Base-by-base conservation (phyloP, 2,113 vertebrate genomes). In the Cyprinodon brontotheroides region DNA sequence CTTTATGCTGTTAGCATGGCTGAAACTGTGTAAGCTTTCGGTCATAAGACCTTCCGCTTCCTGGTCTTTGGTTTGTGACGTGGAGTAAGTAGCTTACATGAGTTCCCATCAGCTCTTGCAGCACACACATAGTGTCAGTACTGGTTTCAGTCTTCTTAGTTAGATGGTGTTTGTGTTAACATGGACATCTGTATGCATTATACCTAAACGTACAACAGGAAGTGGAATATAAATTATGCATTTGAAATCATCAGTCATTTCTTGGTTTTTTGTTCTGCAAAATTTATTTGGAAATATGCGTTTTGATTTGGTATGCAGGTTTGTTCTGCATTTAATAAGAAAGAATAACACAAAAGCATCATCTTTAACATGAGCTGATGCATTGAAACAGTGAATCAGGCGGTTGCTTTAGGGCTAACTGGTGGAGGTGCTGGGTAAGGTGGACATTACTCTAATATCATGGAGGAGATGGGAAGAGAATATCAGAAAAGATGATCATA, bases 81-180 rank as follows among this genome's bases (percentile, higher is more conserved):
- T 12, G 65, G 71, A 61, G 20, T 93, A 92, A 93, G 92, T 86
- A 81, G 93, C 89, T 93, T 94, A 91, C 68, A 50, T 81, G 89
- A 87, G 88, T 89, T 72, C 87, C 82, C 65, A 67, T 85, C 76
- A 69, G 69, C 74, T 83, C 67, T 76, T 72, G 84, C 73, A 75
- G 43, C 61, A 39, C 77, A 88, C 77, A 83, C 74, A 68, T 60
- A 60, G 68, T 65, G 62, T 82, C 79, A 81, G 83, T 77, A 83
- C 74, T 73, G 83, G 75, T 68, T 79, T 45, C 74, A 84, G 87
- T 89, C 89, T 82, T 69, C 81, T 93, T 87, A 89, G 75, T 66
- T 72, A 10, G 62, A 81, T 79, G 84, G 82, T 79, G 83, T 71
- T 82, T 45, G 70, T 60, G 68, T 78, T 70, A 82, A 64, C 70